phyloP scores from a whole-genome alignment of 2,888 invertebrate genomes.

The Patella pellucida region DNA sequence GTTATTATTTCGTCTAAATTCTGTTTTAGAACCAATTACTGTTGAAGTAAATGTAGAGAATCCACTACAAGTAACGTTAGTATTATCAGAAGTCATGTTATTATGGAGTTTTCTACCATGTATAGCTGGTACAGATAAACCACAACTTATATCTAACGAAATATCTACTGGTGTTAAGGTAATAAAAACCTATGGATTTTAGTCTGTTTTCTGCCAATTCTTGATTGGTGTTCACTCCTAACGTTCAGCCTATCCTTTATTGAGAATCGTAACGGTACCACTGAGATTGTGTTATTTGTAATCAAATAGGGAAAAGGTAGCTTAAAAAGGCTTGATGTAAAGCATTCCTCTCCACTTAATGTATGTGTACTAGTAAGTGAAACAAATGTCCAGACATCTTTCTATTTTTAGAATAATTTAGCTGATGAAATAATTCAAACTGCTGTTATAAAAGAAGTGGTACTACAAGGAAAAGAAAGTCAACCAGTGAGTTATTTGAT shows the following conservation, averaged over 20 bases:
- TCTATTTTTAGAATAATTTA: slow-evolving; percentile 55
- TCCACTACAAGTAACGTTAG: slow-evolving; percentile 81
- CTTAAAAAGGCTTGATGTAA: no score
- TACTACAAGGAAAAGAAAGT: slow-evolving; percentile 55
- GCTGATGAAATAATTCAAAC: slow-evolving; percentile 67
- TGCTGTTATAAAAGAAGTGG: slow-evolving; percentile 62
- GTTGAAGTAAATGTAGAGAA: slow-evolving; percentile 83
- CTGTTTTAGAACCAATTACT: slow-evolving; percentile 80
- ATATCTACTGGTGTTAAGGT: slow-evolving; percentile 60
- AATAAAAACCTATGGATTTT: not conserved
- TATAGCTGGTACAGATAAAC: slow-evolving; percentile 51
- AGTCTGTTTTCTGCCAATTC: not conserved
- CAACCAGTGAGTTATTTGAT: slow-evolving; percentile 47
- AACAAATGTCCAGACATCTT: no score
- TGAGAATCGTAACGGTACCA: not conserved
- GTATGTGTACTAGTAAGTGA: no score
- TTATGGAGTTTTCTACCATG: slow-evolving; percentile 79
- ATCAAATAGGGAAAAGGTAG: no score
- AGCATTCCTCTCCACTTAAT: no score
- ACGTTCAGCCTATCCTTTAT: not conserved
- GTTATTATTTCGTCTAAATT: no score
- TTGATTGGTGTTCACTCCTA: not conserved
- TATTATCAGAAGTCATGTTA: slow-evolving; percentile 80
- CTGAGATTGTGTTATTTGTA: not conserved
- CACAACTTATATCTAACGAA: slow-evolving; percentile 65